phyloP scores from a whole-genome alignment of 2,888 invertebrate species.

The Pseudococcus viburni region DNA sequence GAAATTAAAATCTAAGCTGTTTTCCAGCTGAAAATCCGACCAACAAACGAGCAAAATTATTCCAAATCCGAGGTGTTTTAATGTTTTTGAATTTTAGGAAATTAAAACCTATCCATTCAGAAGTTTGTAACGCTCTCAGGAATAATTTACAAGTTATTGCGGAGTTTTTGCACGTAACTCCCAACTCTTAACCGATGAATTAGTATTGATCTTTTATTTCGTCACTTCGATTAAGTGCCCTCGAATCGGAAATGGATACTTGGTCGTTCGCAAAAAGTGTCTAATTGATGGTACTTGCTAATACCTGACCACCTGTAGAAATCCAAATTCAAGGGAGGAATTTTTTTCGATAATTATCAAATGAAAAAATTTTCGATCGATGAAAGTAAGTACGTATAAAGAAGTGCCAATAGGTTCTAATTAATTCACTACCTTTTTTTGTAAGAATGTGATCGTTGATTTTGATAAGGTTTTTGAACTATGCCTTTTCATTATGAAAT shows the following conservation, averaged over 20 bases:
- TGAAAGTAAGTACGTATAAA: too few species aligned
- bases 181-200: not conserved
- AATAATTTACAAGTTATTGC: constrained; percentile 3
- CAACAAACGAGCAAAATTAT: not conserved
- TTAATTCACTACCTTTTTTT: too few species aligned
- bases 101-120: not conserved
- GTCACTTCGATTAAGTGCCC: not conserved
- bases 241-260: not conserved
- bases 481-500: too few species aligned
- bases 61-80: not conserved
- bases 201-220: not conserved
- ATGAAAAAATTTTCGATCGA: not conserved
- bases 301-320: not conserved
- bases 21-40: not conserved
- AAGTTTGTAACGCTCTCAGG: not conserved
- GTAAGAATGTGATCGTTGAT: too few species aligned
- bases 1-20: not conserved
- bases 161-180: not conserved
- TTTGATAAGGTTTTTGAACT: too few species aligned
- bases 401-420: too few species aligned
- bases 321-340: not conserved
- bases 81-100: constrained; percentile 24
- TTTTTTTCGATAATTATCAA: not conserved
- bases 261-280: not conserved
- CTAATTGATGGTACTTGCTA: not conserved